Base-by-base conservation (phyloP, 2,888 invertebrate genomes). In the Chromoteleia sp. region DNA sequence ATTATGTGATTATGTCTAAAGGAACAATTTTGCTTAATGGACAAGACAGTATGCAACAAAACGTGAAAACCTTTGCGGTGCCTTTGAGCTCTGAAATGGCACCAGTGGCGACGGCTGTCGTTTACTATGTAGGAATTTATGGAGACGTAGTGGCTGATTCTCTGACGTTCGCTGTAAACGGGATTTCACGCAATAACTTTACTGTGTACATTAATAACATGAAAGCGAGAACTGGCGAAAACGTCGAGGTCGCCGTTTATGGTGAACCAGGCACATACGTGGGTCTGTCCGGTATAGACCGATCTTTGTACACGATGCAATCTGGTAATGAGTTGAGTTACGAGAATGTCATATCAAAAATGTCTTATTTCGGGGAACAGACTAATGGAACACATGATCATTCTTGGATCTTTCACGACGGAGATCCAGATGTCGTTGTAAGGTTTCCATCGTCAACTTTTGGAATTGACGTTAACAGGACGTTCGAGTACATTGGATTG, bases 201-300 rank as follows among this genome's bases (percentile, higher is more conserved):
- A 96, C 96, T 0, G 95, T 97, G 8, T 94, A 94, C 85, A 96
- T 98, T 78, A 98, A 98, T 92, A 97, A 98, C 91, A 96, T 96
- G 82, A 99, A 98, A 92, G 98, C 98, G 65, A 95, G 98, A 83
- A 98, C 97, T 0, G 98, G 98, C 19, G 97, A 98, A 90, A 95
- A 96, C 70, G 97, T 99, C 0, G 98, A 99, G 92, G 95, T 99
- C 71, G 97, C 98, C 0, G 96, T 98, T 83, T 96, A 95, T 88
- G 98, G 98, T 10, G 97, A 98, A 91, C 98, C 98, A 0, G 98
- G 98, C 8, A 96, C 98, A 0, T 98, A 97, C 91, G 97, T 99
- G 3, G 98, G 97, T 0, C 94, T 99, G 14, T 97, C 98, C 0
- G 98, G 96, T 61, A 95, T 98, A 80, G 98, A 98, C 92, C 94